Base-by-base conservation (phyloP, 64 coral and sea anemone genomes). In the Actinia tenebrosa region DNA sequence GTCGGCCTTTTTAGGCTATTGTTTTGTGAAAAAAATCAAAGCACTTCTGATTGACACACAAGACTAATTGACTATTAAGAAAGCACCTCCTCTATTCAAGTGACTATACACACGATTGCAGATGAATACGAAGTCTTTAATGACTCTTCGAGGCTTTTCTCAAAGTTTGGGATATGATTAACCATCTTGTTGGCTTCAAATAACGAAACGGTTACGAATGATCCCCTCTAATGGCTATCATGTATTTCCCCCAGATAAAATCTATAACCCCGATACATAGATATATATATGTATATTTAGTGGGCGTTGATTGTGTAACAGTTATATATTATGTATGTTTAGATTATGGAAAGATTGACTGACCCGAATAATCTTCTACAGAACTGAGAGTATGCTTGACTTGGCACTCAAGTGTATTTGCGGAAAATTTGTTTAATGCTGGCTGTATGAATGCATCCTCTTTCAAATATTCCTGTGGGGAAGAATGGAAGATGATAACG, bases 21-120 rank as follows among this genome's bases (percentile, higher is more conserved):
- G 79, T 81, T 53, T 81, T 53, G 5, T 53, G 79, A 45, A 79
- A 10, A 45, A 79, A 79, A 45, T 37, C 37, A 15, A 45, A 20
- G 79, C 16, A 50, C 44, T 81, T 17, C 8, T 81, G 79, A 53
- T 81, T 81, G 79, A 81, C 79, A 81, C 14, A 53, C 50, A 53
- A 50, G 50, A 81, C 79, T 81, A 81, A 81, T 81, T 81, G 44
- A 20, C 79, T 50, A 81, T 81, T 81, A 53, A 81, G 44, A 50
- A 37, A 53, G 79, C 5, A 53, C 79, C 79, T 50, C 79, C 79
- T 81, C 11, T 16, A 50, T 81, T 81, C 50, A 81, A 81, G 79
- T 53, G 79, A 45, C 50, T 81, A 7, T 53, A 0, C 16, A 53
- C 45, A 53, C 50, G 79, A 81, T 81, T 81, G 44, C 44, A 52